Evolutionary conservation across 2,113 vertebrate genomes (phyloP).

Genomic region (Pteropus alecto): DNA sequence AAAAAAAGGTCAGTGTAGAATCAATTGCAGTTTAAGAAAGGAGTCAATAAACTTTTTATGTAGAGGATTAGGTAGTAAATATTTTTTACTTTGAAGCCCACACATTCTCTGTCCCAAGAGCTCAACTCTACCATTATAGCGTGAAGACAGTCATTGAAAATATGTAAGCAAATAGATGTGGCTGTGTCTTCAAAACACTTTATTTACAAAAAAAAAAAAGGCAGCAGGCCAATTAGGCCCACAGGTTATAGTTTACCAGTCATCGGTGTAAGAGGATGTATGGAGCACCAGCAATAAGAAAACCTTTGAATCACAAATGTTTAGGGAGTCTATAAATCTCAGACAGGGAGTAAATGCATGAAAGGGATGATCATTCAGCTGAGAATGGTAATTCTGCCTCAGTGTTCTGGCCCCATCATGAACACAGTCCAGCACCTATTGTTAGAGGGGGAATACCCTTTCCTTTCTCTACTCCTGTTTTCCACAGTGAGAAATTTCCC

Average conservation of each 20-base stretch:
- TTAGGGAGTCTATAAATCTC: neutral
- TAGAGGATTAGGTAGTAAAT: neutral
- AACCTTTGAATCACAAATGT: neutral
- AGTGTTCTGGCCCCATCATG: neutral
- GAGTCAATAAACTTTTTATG: neutral
- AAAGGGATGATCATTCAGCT: neutral
- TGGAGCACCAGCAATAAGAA: neutral
- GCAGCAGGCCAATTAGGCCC: neutral
- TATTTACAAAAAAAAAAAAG: neutral
- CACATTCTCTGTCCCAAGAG: neutral
- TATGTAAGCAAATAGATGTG: neutral
- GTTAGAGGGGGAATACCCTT: neutral
- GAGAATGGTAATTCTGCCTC: neutral
- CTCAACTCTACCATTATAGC: neutral
- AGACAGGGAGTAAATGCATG: neutral
- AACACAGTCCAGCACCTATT: neutral
- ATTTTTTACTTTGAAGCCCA: neutral
- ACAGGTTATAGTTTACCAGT: neutral
- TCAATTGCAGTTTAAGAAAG: neutral
- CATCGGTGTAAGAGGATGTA: neutral
- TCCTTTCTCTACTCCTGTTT: neutral
- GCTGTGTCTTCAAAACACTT: neutral
- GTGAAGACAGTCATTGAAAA: neutral
- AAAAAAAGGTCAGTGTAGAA: neutral
- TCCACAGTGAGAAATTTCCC: neutral